Conservation (phyloP, 2,888 invertebrate genomes). For the Acleris holmiana region DNA sequence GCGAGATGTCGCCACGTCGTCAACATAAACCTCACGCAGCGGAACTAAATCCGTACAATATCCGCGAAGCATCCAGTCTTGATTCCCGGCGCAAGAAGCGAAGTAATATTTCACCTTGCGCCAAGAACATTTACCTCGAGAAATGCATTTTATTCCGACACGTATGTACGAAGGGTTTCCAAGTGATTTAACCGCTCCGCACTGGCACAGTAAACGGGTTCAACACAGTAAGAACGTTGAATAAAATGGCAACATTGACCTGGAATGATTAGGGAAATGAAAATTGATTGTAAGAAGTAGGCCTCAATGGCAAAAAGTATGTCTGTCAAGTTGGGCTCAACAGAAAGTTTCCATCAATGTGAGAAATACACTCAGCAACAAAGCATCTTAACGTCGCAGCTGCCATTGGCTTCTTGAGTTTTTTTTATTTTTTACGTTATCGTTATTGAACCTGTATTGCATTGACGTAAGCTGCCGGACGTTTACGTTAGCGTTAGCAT, state of each 20-base stretch:
- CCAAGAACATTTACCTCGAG: constrained; percentile 37
- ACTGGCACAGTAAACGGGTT: constrained; percentile 11
- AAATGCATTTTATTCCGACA: constrained; percentile 38
- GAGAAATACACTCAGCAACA: no score
- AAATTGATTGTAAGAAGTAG: no score
- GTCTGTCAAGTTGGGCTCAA: no score
- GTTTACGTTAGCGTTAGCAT: no score
- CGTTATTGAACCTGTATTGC: no score
- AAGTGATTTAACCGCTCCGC: constrained; percentile 36
- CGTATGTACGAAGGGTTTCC: constrained; percentile 39
- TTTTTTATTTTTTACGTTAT: no score
- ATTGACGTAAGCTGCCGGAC: no score
- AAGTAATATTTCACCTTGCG: constrained; percentile 34
- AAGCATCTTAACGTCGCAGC: no score
- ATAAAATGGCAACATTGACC: neutral
- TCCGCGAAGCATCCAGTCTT: constrained; percentile 2
- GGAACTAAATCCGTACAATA: constrained; percentile 8
- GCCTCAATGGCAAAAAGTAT: no score
- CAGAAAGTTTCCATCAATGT: no score
- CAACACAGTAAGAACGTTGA: neutral
- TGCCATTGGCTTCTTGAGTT: no score
- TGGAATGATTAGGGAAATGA: no score
- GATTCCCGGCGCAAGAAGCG: constrained; percentile 19
- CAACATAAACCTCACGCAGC: constrained; percentile 3
- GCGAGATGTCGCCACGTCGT: neutral